These are phyloP conservation scores for Valencia hispanica DNA, from an alignment of 2,797 vertebrate genomes.

Conservation along the genomic window DNA sequence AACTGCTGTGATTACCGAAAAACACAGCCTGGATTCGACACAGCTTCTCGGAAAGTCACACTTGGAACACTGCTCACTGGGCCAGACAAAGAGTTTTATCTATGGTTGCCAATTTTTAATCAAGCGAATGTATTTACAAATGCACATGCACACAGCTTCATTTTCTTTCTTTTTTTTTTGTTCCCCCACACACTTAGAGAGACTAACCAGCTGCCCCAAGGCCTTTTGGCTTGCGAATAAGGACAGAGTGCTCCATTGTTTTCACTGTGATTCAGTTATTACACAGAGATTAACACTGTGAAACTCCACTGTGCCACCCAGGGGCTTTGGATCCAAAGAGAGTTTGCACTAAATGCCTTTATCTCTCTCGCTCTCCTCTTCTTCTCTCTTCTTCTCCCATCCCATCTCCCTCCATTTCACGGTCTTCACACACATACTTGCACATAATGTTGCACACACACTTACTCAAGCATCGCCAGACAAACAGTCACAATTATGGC, in stretches of 20 bases:
- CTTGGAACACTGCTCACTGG: constrained; percentile 22
- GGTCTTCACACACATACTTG: constrained; percentile 27
- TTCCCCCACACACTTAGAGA: constrained; percentile 36
- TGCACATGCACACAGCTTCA: constrained; percentile 26
- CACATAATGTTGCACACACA: constrained; percentile 29
- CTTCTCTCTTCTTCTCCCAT: constrained; percentile 8
- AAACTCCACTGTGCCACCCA: constrained; percentile 73
- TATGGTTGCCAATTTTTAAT: constrained; percentile 46
- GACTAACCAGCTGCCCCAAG: constrained; percentile 67
- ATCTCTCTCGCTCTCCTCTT: constrained; percentile 31
- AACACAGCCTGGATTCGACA: constrained; percentile 24
- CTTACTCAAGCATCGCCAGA: constrained; percentile 53
- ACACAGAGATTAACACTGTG: constrained; percentile 76
- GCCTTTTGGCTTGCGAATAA: constrained; percentile 71
- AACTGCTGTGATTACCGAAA: constrained; percentile 28
- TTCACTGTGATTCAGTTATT: constrained; percentile 76
- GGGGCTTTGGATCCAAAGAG: constrained; percentile 67
- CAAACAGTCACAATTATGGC: constrained; percentile 60
- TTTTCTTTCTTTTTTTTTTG: not conserved
- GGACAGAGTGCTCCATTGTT: constrained; percentile 72
- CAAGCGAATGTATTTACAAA: not conserved
- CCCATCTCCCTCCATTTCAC: constrained; percentile 44
- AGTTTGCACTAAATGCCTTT: constrained; percentile 53
- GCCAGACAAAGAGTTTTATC: constrained; percentile 36
- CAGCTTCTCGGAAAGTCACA: constrained; percentile 27